A percentile compares a stretch with the other conserved stretches of the same genome.
These are phyloP conservation scores for Zosterops japonicus DNA, from an alignment of 2,113 vertebrate genomes.

Conservation along the genomic window DNA sequence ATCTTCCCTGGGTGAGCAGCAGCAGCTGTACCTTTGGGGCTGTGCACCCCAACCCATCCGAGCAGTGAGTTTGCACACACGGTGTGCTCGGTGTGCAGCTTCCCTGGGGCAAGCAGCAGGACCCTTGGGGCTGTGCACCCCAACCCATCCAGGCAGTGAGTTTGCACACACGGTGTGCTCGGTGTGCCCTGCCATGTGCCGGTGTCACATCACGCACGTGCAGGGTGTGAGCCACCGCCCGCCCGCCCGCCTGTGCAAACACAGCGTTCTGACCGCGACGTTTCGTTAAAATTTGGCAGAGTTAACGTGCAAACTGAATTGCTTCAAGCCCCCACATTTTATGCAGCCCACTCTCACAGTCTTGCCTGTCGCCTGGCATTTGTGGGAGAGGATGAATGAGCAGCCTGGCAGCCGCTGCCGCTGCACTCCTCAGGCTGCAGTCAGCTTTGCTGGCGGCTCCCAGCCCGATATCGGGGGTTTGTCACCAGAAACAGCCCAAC, in stretches of 20 bases:
- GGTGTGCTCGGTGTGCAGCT: fast-evolving
- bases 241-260: fast-evolving
- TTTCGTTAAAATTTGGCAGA: neutral
- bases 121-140: neutral
- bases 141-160: neutral
- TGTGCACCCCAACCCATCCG: too few species aligned
- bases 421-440: neutral
- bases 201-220: fast-evolving
- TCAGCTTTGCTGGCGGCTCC: fast-evolving
- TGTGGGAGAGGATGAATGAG: neutral
- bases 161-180: fast-evolving
- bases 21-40: too few species aligned
- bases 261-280: fast-evolving
- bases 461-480: neutral
- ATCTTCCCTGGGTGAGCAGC: too few species aligned
- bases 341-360: neutral
- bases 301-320: neutral
- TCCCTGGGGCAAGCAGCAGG: neutral
- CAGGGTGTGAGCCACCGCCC: fast-evolving
- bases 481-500: neutral
- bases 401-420: neutral
- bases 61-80: too few species aligned
- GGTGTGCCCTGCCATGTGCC: fast-evolving
- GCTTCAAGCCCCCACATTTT: neutral
- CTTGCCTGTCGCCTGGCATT: too few species aligned